Base-by-base conservation (phyloP, 2,113 vertebrate genomes). In the Chionis minor region DNA sequence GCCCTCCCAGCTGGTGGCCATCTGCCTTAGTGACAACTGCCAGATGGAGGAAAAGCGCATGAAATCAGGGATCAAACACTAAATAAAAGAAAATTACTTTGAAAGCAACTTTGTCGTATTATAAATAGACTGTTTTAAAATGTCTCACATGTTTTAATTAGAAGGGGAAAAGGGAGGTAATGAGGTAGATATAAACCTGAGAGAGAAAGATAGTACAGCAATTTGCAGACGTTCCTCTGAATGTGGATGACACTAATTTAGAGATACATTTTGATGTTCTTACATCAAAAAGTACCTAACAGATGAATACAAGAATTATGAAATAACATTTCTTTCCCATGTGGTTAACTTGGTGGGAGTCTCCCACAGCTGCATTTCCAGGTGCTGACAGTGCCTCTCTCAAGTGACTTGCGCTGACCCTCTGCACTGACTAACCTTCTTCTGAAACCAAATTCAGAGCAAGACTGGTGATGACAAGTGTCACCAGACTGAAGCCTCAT, bases 1-100 rank as follows among this genome's bases (percentile, higher is more conserved):
- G 96, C 95, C 97, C 97, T 97, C 97, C 97, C 98, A 98, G 98
- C 98, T 98, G 98, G 98, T 97, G 95, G 95, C 98, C 98, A 98
- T 98, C 98, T 98, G 98, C 98, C 97, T 97, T 95, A 97, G 97
- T 98, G 98, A 98, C 97, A 98, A 97, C 95, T 97, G 98, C 98
- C 98, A 98, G 98, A 98, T 98, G 98, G 98, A 98, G 95, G 91
- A 93, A 96, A 96, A 96, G 88, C 28, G 15, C 79, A 91, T 96
- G 74, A 98, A 97, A 97, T 92, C 94, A 93, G 91, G 91, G 95
- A 97, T 98, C 96, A 98, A 98, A 98, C 96, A 92, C 94, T 92
- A 98, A 98, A 98, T 97, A 96, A 97, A 97, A 96, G 95, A 95
- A 95, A 96, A 97, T 97, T 97, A 97, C 96, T 98, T 98, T 96